Evolutionary conservation across 2,888 invertebrate genomes (phyloP).

Genomic region (Caenorhabditis sp.): DNA sequence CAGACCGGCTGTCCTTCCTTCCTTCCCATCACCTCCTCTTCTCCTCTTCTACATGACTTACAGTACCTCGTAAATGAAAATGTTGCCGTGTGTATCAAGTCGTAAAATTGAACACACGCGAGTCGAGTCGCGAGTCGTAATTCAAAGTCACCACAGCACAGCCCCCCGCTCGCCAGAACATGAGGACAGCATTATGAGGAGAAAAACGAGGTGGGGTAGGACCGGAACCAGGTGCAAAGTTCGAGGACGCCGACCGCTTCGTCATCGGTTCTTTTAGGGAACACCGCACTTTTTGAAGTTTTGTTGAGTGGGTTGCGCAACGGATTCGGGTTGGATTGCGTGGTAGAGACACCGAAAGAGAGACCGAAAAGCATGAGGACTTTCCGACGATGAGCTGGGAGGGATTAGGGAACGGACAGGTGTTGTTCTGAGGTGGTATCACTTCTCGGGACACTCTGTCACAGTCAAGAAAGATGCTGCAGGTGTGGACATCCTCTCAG

Average conservation of each 20-base stretch:
- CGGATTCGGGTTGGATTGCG: slow-evolving; percentile 10
- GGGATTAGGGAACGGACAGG: neutral
- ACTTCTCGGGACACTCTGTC: too few species aligned
- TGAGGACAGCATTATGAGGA: slow-evolving; percentile 39
- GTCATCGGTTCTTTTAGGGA: too few species aligned
- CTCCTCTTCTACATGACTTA: slow-evolving; percentile 44
- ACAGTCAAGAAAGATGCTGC: neutral
- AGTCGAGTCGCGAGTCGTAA: slow-evolving; percentile 43
- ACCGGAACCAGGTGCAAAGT: slow-evolving; percentile 42
- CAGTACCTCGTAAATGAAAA: slow-evolving; percentile 57
- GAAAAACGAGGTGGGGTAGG: neutral
- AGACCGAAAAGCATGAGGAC: slow-evolving; percentile 5
- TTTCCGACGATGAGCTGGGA: slow-evolving; percentile 3
- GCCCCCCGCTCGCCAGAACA: slow-evolving; percentile 23
- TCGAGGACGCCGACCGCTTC: slow-evolving; percentile 31
- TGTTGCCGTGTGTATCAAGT: slow-evolving; percentile 56
- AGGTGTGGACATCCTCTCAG: too few species aligned
- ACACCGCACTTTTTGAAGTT: slow-evolving; percentile 28
- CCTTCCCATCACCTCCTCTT: slow-evolving; percentile 1
- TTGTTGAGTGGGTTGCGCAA: slow-evolving; percentile 46
- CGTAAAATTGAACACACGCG: slow-evolving; percentile 55
- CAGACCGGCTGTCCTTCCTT: slow-evolving; percentile 14
- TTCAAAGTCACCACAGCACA: slow-evolving; percentile 51
- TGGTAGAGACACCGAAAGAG: slow-evolving; percentile 26
- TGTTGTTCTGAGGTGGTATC: too few species aligned